Evolutionary conservation across 2,113 vertebrate species (phyloP).

Genomic region (Ceuthmochares aereus): DNA sequence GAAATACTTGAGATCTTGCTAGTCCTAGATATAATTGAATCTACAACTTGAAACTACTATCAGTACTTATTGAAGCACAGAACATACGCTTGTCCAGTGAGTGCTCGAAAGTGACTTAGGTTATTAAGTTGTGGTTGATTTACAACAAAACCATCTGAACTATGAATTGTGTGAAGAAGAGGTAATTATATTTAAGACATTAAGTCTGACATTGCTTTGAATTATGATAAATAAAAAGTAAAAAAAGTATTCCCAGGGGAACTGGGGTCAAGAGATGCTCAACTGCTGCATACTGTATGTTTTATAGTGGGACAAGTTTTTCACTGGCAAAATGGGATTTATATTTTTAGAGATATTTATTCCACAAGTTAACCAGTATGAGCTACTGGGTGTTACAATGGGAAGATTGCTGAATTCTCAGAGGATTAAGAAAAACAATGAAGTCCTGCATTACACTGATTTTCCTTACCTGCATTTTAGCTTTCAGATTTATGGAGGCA

Average conservation of each 20-base stretch:
- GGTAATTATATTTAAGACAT: conserved; percentile 37
- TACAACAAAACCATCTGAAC: conserved; percentile 37
- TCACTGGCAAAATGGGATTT: not conserved
- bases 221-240: conserved; percentile 6
- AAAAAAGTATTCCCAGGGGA: not conserved
- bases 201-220: not conserved
- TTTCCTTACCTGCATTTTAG: not conserved
- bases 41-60: conserved; percentile 3
- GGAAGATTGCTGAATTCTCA: not conserved
- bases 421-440: not conserved
- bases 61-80: conserved; percentile 40
- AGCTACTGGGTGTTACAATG: not conserved
- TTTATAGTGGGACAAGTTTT: not conserved
- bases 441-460: not conserved
- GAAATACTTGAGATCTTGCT: not conserved
- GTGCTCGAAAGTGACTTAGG: conserved; percentile 24
- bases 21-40: conserved; percentile 15
- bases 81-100: not conserved
- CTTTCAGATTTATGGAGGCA: not conserved
- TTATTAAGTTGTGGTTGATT: conserved; percentile 51
- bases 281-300: not conserved
- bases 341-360: not conserved
- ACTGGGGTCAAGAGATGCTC: not conserved
- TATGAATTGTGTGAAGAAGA: not conserved
- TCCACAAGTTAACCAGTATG: not conserved